Conservation (phyloP, 2,888 invertebrate species). For the Eristalinus sepulchralis region DNA sequence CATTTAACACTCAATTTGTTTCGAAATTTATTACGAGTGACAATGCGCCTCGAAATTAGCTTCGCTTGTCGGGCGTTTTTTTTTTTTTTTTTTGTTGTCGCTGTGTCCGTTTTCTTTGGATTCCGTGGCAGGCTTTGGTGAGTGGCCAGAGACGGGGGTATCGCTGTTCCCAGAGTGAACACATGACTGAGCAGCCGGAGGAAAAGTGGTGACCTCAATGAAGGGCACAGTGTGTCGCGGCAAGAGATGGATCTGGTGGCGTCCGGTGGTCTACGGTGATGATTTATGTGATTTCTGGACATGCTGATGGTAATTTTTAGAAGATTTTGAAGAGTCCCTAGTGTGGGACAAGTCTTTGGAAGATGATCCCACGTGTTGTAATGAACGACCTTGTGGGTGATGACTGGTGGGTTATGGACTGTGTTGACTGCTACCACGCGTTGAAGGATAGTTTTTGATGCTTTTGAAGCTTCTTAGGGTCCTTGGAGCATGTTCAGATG, state of each 20-base stretch:
- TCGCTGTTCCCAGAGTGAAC: slow-evolving; percentile 42
- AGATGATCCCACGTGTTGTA: too few relatives aligned
- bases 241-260: not conserved
- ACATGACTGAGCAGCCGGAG: slow-evolving; percentile 41
- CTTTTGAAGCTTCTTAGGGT: too few relatives aligned
- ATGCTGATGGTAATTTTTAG: too few relatives aligned
- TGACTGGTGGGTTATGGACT: too few relatives aligned
- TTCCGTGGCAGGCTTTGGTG: slow-evolving; percentile 17
- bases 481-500: too few relatives aligned
- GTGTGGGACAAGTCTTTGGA: too few relatives aligned
- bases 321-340: too few relatives aligned
- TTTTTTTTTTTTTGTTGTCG: not conserved
- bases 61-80: not conserved
- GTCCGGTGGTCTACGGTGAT: not conserved
- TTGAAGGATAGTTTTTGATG: too few relatives aligned
- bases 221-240: slow-evolving; percentile 36
- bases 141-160: slow-evolving; percentile 10
- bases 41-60: slow-evolving; percentile 63
- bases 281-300: too few relatives aligned
- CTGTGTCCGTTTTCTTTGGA: slow-evolving; percentile 20
- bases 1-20: slow-evolving; percentile 77
- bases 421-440: too few relatives aligned
- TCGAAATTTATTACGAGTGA: slow-evolving; percentile 76
- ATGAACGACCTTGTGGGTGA: too few relatives aligned
- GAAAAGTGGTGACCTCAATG: slow-evolving; percentile 14